phyloP scores from a whole-genome alignment of 2,888 invertebrate species.

The Perithous albicinctus region DNA sequence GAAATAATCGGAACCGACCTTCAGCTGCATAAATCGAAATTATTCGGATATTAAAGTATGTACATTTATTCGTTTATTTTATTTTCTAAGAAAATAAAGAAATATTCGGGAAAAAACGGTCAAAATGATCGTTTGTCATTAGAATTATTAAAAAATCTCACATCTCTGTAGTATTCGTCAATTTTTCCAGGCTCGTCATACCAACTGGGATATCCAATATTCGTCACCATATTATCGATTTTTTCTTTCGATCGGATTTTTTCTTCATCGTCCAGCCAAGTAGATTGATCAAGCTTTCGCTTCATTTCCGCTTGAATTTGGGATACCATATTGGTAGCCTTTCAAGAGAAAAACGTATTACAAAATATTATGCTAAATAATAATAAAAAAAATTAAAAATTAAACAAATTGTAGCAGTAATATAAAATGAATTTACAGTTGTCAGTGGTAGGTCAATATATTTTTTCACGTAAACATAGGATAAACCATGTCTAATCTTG shows the following conservation, averaged over 20 bases:
- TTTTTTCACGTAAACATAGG: slow-evolving; percentile 12
- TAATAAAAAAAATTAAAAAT: too few species aligned
- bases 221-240: neutral
- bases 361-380: neutral
- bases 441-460: neutral
- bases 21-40: too few species aligned
- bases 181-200: slow-evolving; percentile 26
- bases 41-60: too few species aligned
- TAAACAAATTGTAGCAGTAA: neutral
- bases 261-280: slow-evolving; percentile 4
- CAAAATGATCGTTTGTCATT: too few species aligned
- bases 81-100: too few species aligned
- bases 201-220: slow-evolving; percentile 34
- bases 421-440: neutral
- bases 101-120: too few species aligned
- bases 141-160: too few species aligned
- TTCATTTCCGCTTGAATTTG: neutral
- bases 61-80: too few species aligned
- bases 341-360: neutral
- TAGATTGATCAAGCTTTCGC: neutral
- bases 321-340: slow-evolving; percentile 5
- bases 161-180: slow-evolving; percentile 29
- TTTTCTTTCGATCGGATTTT: neutral
- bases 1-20: too few species aligned
- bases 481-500: neutral